phyloP scores from a whole-genome alignment of 2,888 invertebrate genomes.

The Drosophila dives region DNA sequence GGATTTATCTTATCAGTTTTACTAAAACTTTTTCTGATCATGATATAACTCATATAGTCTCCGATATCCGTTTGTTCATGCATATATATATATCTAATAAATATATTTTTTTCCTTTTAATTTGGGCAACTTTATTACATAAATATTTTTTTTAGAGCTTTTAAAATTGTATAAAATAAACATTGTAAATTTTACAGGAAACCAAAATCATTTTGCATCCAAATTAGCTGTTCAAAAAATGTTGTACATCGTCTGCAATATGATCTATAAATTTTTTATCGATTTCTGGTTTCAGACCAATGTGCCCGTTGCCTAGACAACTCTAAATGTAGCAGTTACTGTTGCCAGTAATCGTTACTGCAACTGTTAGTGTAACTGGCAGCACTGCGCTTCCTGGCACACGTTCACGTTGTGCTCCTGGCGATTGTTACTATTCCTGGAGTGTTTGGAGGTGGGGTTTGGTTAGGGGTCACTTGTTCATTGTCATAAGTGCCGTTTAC shows the following conservation, averaged over 20 bases:
- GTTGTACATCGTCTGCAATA: not conserved
- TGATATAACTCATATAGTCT: not conserved
- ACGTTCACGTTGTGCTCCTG: conserved; percentile 13
- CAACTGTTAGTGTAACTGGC: conserved; percentile 10
- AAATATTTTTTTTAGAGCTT: no score
- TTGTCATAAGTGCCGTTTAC: conserved; percentile 77
- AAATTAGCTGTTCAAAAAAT: not conserved
- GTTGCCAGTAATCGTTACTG: not conserved
- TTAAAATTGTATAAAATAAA: no score
- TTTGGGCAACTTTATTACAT: not conserved
- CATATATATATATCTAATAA: no score
- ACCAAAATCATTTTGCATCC: no score
- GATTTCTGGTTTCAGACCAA: not conserved
- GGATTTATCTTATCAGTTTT: not conserved
- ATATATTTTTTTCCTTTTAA: not conserved
- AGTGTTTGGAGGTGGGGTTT: not conserved
- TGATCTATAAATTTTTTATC: not conserved
- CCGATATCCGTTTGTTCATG: not conserved
- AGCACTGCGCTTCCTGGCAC: conserved; percentile 16
- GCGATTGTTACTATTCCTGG: conserved; percentile 8
- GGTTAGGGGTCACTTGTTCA: conserved; percentile 61
- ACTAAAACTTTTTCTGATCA: not conserved
- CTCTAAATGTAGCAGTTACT: not conserved
- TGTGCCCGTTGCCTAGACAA: conserved; percentile 18
- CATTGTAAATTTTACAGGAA: no score